These are phyloP conservation scores for Drosophila paracracens DNA, from an alignment of 2,888 invertebrate species.

Conservation along the genomic window DNA sequence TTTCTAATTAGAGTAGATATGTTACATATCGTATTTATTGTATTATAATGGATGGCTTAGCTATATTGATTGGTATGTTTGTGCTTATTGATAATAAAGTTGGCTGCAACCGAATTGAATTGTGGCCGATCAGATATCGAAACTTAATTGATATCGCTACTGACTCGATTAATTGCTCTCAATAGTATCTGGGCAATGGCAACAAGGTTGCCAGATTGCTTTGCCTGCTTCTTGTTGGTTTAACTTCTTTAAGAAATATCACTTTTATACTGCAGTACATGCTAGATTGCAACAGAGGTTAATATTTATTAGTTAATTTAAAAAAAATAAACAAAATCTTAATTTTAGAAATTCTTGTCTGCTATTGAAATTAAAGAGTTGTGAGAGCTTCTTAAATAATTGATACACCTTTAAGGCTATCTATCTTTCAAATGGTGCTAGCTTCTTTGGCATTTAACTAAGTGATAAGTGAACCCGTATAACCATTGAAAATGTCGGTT, in stretches of 20 bases:
- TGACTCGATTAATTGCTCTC: neutral
- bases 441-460: no score
- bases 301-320: no score
- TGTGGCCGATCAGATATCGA: neutral
- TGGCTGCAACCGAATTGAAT: neutral
- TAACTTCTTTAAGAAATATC: neutral
- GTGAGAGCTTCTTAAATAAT: no score
- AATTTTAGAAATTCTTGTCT: no score
- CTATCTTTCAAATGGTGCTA: no score
- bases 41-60: rapidly evolving
- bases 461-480: neutral
- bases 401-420: no score
- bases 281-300: neutral
- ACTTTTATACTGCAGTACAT: neutral
- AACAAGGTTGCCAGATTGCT: neutral
- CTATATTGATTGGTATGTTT: neutral
- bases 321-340: no score
- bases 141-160: neutral
- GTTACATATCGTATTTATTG: neutral
- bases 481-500: neutral
- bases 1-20: neutral
- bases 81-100: neutral
- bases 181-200: neutral
- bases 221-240: neutral
- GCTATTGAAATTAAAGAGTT: no score